These are phyloP conservation scores for Hemibagrus wyckioides DNA, from an alignment of 2,113 vertebrate species.

Conservation along the genomic window DNA sequence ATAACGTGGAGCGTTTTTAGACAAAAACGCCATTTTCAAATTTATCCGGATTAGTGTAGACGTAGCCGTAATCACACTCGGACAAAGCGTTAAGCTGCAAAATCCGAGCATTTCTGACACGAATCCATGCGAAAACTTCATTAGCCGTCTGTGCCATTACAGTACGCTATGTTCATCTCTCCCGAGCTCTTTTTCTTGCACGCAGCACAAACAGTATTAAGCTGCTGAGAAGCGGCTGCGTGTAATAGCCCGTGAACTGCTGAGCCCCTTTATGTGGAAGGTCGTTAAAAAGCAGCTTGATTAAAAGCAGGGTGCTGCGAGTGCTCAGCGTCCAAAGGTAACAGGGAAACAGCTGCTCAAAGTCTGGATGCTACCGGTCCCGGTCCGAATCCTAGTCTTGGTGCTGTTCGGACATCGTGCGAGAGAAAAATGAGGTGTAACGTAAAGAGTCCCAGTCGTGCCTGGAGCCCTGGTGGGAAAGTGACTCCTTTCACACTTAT, in stretches of 20 bases:
- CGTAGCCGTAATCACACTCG: not conserved
- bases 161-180: not conserved
- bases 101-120: not conserved
- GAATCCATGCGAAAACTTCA: not conserved
- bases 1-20: too few relatives aligned
- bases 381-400: not conserved
- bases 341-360: not conserved
- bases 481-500: not conserved
- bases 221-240: not conserved
- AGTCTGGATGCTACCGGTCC: not conserved
- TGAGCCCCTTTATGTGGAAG: slow-evolving; percentile 8
- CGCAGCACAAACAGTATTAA: not conserved
- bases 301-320: slow-evolving; percentile 9
- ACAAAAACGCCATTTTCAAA: too few relatives aligned
- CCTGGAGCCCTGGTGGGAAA: not conserved
- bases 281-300: slow-evolving; percentile 29
- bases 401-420: too few relatives aligned
- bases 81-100: not conserved
- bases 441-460: too few relatives aligned
- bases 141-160: slow-evolving; percentile 12
- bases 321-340: too few relatives aligned
- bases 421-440: not conserved
- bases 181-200: not conserved
- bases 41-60: too few relatives aligned
- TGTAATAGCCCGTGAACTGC: slow-evolving; percentile 21